A percentile compares a stretch with the other conserved stretches of the same genome.
Evolutionary conservation across 2,797 vertebrate genomes (phyloP).

Genomic region (Premnoplex brunnescens): DNA sequence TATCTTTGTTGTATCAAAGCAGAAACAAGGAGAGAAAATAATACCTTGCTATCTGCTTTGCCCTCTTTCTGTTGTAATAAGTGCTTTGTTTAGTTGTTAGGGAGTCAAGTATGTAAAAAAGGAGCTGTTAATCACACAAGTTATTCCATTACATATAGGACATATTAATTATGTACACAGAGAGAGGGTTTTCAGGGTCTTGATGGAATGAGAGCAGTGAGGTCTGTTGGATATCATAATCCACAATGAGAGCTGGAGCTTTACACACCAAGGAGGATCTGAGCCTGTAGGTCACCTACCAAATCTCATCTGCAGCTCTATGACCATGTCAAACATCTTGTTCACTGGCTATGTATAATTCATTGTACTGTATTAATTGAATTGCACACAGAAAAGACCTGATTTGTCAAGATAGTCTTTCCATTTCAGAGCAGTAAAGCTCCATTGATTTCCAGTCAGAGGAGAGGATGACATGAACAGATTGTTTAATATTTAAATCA

Average conservation of each 20-base stretch:
- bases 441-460: conserved; percentile 53
- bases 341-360: conserved; percentile 33
- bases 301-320: conserved; percentile 20
- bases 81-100: not conserved
- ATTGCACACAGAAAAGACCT: conserved; percentile 1
- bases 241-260: not conserved
- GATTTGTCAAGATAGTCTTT: not conserved
- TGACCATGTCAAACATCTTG: conserved; percentile 45
- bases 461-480: not conserved
- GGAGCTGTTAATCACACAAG: not conserved
- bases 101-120: not conserved
- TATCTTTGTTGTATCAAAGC: not conserved
- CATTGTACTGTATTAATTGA: conserved; percentile 43
- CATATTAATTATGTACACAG: not conserved
- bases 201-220: not conserved
- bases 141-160: not conserved
- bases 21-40: not conserved
- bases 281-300: conserved; percentile 29
- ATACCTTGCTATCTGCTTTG: not conserved
- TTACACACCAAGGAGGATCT: not conserved
- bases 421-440: conserved; percentile 28
- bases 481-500: conserved; percentile 57
- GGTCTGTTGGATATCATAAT: not conserved
- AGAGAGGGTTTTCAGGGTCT: not conserved
- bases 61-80: not conserved